Evolutionary conservation across 2,113 vertebrate genomes (phyloP).

Genomic region (Gallinago paraguaiae): DNA sequence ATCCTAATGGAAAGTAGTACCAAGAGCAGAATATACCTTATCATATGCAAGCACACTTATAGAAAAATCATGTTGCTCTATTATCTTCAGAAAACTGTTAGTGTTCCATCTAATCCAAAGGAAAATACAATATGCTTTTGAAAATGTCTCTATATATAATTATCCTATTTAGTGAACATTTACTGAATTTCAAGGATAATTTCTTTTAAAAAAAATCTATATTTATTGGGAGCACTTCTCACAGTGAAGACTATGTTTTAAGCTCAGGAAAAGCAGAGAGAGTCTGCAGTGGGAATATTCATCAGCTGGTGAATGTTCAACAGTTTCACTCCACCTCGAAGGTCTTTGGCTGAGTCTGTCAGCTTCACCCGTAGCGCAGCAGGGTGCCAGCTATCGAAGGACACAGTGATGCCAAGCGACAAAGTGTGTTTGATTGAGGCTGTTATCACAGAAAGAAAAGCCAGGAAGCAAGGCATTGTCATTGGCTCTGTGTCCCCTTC

Average conservation of each 20-base stretch:
- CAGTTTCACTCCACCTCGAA: background rate
- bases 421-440: background rate
- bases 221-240: background rate
- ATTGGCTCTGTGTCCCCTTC: background rate
- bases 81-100: background rate
- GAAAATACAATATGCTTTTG: background rate
- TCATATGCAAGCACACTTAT: background rate
- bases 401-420: background rate
- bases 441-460: background rate
- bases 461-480: background rate
- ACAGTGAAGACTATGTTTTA: background rate
- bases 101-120: background rate
- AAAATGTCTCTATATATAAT: background rate
- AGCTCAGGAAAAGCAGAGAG: background rate
- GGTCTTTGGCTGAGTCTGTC: background rate
- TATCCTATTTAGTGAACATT: background rate
- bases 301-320: background rate
- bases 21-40: background rate
- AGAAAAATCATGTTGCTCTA: background rate
- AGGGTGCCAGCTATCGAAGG: background rate
- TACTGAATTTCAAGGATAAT: background rate
- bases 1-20: background rate
- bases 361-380: background rate
- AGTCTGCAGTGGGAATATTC: background rate
- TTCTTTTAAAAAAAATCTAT: background rate